Evolutionary conservation across 2,797 vertebrate genomes (phyloP).

Genomic region (Lutjanus argentimaculatus): DNA sequence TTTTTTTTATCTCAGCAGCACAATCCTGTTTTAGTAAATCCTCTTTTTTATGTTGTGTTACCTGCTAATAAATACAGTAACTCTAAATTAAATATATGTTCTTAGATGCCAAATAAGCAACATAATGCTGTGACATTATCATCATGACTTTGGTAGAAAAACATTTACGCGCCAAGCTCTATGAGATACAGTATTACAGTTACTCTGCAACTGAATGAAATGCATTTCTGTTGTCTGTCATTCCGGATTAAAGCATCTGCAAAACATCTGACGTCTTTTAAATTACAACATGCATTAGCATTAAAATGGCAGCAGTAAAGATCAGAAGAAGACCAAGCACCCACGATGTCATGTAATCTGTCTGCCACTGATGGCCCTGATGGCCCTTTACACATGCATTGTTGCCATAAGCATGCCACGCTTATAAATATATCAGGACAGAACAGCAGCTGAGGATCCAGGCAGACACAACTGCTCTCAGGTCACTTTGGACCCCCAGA

Average conservation of each 20-base stretch:
- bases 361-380: constrained; percentile 59
- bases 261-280: constrained; percentile 13
- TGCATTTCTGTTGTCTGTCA: background rate
- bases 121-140: background rate
- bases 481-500: constrained; percentile 63
- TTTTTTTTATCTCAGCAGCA: background rate
- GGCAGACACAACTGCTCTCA: constrained; percentile 78
- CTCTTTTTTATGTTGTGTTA: background rate
- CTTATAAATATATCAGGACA: constrained; percentile 84
- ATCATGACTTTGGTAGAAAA: background rate
- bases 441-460: constrained; percentile 81
- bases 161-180: background rate
- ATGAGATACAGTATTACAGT: background rate
- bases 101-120: background rate
- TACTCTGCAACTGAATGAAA: background rate
- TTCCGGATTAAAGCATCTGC: background rate
- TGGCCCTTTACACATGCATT: constrained; percentile 71
- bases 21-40: background rate
- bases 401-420: constrained; percentile 76
- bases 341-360: constrained; percentile 54
- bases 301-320: constrained; percentile 9
- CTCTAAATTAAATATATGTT: background rate
- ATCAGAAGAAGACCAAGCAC: constrained; percentile 9
- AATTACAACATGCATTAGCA: constrained; percentile 10
- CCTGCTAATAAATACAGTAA: background rate